Evolutionary conservation across 1,140 invertebrate species (phyloP).

Genomic region (Polypedilum vanderplanki): DNA sequence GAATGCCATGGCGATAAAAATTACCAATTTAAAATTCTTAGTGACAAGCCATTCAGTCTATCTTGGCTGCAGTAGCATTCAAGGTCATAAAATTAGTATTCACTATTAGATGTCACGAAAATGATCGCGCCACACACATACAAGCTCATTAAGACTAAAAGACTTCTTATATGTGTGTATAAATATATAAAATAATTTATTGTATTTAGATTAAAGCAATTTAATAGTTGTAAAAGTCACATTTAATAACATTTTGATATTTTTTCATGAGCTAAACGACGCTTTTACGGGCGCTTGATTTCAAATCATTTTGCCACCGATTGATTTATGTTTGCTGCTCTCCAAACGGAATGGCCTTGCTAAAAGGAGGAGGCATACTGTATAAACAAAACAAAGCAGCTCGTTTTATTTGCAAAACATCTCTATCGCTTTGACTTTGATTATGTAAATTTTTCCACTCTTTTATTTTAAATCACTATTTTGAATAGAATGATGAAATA

Average conservation of each 20-base stretch:
- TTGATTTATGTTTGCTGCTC: slow-evolving; percentile 1
- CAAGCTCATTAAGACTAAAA: background rate
- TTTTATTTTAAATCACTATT: background rate
- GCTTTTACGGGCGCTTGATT: slow-evolving; percentile 14
- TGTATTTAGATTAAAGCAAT: slow-evolving; percentile 27
- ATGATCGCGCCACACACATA: background rate
- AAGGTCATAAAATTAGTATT: slow-evolving; percentile 7
- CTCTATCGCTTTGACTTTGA: slow-evolving; percentile 3
- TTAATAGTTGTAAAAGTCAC: slow-evolving; percentile 27
- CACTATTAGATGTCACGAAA: background rate
- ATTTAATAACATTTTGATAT: slow-evolving; percentile 29
- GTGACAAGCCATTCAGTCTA: background rate
- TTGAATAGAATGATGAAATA: background rate
- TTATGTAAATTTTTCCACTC: background rate
- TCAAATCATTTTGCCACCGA: slow-evolving; percentile 17
- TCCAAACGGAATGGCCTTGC: background rate
- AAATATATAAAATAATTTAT: slow-evolving; percentile 24
- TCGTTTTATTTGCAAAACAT: slow-evolving; percentile 6
- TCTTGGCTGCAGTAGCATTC: background rate
- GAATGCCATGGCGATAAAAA: background rate
- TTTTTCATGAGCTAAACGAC: slow-evolving; percentile 8
- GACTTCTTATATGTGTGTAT: background rate
- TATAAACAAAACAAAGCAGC: background rate
- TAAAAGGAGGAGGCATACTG: background rate
- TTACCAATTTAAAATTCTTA: background rate